phyloP scores from a whole-genome alignment of 64 coral and sea anemone species.

The Trachythela sp. region DNA sequence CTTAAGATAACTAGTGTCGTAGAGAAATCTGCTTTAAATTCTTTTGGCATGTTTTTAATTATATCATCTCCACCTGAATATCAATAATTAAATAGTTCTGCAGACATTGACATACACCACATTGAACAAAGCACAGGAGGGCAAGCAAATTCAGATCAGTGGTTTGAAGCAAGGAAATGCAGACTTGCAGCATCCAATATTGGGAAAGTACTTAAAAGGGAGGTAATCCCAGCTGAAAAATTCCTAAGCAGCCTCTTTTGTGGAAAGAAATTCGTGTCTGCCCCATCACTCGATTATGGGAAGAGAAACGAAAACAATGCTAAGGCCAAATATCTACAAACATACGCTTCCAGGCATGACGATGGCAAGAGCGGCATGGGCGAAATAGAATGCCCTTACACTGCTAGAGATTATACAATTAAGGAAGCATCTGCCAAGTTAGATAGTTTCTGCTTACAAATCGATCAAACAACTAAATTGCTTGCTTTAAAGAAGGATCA shows the following conservation, averaged over 20 bases:
- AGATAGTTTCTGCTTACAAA: constrained; percentile 30
- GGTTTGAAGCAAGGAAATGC: constrained; percentile 27
- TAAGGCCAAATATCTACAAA: constrained; percentile 15
- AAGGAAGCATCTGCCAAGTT: background rate
- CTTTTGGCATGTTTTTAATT: constrained; percentile 32
- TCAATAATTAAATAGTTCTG: constrained; percentile 27
- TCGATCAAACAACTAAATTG: too few relatives aligned
- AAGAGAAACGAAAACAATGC: constrained; percentile 44
- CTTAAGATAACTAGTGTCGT: constrained; percentile 34
- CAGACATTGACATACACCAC: background rate
- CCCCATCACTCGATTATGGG: constrained; percentile 37
- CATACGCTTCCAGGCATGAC: constrained; percentile 20
- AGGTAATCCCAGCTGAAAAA: constrained; percentile 22
- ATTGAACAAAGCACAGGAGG: constrained; percentile 35
- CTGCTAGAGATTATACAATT: constrained; percentile 36
- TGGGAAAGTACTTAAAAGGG: constrained; percentile 41
- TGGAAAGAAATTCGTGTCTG: constrained; percentile 27
- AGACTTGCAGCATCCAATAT: constrained; percentile 33
- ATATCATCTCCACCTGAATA: constrained; percentile 35
- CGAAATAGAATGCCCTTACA: constrained; percentile 38
- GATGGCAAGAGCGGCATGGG: background rate
- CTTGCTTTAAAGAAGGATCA: too few relatives aligned
- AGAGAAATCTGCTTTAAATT: constrained; percentile 47
- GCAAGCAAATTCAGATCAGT: constrained; percentile 22
- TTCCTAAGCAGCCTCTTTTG: constrained; percentile 35